These are phyloP conservation scores for Scaptomyza reducta DNA, from an alignment of 2,888 invertebrate genomes.

Conservation along the genomic window DNA sequence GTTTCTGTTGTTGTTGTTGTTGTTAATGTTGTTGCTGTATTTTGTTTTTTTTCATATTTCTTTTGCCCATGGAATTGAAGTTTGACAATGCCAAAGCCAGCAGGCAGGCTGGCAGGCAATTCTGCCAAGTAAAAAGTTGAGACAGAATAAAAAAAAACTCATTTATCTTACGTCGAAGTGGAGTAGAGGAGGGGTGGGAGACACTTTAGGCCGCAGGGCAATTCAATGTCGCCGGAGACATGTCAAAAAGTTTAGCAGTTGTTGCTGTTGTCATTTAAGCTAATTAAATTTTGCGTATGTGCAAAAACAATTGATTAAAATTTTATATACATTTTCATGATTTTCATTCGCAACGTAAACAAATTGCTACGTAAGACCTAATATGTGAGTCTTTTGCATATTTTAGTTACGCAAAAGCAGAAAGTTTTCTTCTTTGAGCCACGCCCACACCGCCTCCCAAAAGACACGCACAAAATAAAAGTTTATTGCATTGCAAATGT, in stretches of 20 bases:
- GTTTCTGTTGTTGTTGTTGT: slow-evolving; percentile 40
- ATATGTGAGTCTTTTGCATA: slow-evolving; percentile 52
- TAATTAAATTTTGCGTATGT: slow-evolving; percentile 71
- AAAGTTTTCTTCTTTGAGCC: slow-evolving; percentile 11
- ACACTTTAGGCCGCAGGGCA: slow-evolving; percentile 49
- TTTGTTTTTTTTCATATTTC: slow-evolving; percentile 51
- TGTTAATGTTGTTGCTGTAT: slow-evolving; percentile 27
- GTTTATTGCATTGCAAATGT: slow-evolving; percentile 45
- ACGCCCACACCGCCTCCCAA: not conserved
- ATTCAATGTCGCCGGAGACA: slow-evolving; percentile 64
- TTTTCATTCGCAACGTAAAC: slow-evolving; percentile 40
- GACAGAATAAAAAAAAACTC: slow-evolving; percentile 51
- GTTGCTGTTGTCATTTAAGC: slow-evolving; percentile 62
- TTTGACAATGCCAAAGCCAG: slow-evolving; percentile 71
- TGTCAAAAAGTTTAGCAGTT: slow-evolving; percentile 65
- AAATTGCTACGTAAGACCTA: slow-evolving; percentile 48
- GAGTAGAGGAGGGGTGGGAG: not conserved
- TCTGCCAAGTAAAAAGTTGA: slow-evolving; percentile 58
- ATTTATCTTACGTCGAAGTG: slow-evolving; percentile 50
- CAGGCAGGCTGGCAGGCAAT: slow-evolving; percentile 41
- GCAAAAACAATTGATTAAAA: slow-evolving; percentile 71
- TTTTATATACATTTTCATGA: slow-evolving; percentile 42
- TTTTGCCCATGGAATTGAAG: slow-evolving; percentile 52
- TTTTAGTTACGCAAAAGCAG: slow-evolving; percentile 32
- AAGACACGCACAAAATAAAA: slow-evolving; percentile 19